phyloP scores from a whole-genome alignment of 2,888 invertebrate species.

The Pseudococcus longispinus region DNA sequence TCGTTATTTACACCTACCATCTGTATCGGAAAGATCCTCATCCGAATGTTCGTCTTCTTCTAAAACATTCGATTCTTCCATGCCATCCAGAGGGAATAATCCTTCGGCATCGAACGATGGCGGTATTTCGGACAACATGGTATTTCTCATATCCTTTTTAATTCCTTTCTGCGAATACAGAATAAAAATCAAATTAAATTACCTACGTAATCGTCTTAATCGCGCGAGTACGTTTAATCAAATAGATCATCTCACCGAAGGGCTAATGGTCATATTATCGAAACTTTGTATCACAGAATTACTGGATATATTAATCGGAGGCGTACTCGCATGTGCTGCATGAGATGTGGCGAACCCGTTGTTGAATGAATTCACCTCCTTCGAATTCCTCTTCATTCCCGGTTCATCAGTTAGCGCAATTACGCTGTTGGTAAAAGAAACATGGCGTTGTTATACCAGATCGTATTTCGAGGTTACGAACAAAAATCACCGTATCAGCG shows the following conservation, averaged over 20 bases:
- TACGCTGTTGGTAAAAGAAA: neutral
- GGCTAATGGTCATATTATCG: neutral
- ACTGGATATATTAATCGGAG: conserved; percentile 22
- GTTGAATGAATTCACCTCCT: neutral
- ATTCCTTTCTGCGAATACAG: neutral
- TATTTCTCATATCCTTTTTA: neutral
- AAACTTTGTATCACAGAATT: conserved; percentile 15
- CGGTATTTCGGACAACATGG: conserved; percentile 5
- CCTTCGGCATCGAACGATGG: conserved; percentile 70
- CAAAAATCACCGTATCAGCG: neutral
- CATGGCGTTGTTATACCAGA: neutral
- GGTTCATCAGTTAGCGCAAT: neutral
- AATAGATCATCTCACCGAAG: neutral
- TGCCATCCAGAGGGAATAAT: conserved; percentile 80
- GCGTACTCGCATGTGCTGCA: neutral
- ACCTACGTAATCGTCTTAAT: neutral
- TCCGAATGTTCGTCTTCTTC: conserved; percentile 68
- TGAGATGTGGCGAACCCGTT: neutral
- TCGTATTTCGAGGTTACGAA: neutral
- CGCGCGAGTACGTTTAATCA: neutral
- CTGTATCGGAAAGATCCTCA: conserved; percentile 74
- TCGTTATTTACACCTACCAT: conserved; percentile 66
- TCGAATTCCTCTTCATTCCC: neutral
- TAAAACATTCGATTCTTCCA: conserved; percentile 66
- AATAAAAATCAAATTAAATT: neutral